phyloP scores from a whole-genome alignment of 2,113 vertebrate genomes.

The Lepus americanus region DNA sequence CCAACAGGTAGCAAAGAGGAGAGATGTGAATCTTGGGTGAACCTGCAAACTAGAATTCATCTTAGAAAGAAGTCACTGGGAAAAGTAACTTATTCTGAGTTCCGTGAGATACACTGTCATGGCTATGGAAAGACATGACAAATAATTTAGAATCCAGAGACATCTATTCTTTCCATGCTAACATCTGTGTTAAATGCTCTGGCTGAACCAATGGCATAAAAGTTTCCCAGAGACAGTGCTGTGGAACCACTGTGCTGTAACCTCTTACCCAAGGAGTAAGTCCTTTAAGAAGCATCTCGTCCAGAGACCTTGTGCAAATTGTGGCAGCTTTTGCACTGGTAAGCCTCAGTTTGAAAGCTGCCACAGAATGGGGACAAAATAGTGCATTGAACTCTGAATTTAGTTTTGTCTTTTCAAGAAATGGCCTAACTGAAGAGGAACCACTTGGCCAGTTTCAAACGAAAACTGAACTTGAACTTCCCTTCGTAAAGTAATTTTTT shows the following conservation, averaged over 20 bases:
- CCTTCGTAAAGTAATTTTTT: background rate
- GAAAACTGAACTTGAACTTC: slow-evolving; percentile 37
- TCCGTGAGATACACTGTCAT: background rate
- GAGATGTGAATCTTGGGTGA: background rate
- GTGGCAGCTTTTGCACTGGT: background rate
- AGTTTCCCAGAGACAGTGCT: background rate
- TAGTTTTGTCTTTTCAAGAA: slow-evolving; percentile 13
- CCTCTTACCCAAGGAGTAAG: background rate
- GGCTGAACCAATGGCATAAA: background rate
- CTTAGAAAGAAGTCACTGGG: background rate
- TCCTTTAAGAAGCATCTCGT: background rate
- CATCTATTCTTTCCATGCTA: slow-evolving; percentile 6
- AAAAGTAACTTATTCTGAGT: background rate
- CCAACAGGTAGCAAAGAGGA: background rate
- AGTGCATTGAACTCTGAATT: slow-evolving; percentile 30
- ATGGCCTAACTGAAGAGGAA: slow-evolving; percentile 9
- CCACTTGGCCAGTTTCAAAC: background rate
- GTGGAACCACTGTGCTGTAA: background rate
- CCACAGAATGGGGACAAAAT: background rate
- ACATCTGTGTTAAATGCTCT: background rate
- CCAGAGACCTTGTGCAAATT: background rate
- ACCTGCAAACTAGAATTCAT: background rate
- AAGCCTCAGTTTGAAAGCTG: background rate
- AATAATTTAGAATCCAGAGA: background rate
- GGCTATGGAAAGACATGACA: background rate